Evolutionary conservation across 1,140 invertebrate genomes (phyloP), one percentile per base, ranked within the genome.

Genomic region (Drosophila repletoides): DNA sequence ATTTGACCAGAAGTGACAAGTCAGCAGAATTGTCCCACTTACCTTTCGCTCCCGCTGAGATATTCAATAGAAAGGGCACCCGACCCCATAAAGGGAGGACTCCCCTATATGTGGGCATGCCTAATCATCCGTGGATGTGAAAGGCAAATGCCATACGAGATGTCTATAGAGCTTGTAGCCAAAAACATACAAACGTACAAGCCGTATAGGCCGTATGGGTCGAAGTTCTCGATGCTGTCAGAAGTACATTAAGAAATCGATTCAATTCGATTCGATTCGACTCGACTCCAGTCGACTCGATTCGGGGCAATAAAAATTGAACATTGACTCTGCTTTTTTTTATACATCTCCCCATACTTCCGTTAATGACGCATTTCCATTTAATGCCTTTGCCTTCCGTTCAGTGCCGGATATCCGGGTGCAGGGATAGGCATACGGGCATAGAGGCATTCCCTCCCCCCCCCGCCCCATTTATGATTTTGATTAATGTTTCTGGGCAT

Each of bases 1-100:
- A 86, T 69, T 86, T 86, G 75, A 86, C 80, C 80, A 81, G 80
- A 86, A 86, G 75, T 86, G 80, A 86, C 75, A 79, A 86, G 71
- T 86, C 80, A 86, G 80, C 80, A 86, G 60, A 86, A 79, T 58
- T 80, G 72, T 49, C 21, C 72, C 75, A 80, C 79, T 86, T 76
- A 80, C 75, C 80, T 86, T 65, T 38, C 14, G 21, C n/a, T 4
- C 17, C 17, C 49, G 19, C 24, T n/a, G 14, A n/a, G 2, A 9
- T 15, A 12, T 46, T 10, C 24, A n/a, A 33, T 9, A 7, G 10
- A 9, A 21, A 14, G 15, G 31, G 26, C 5, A 29, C 36, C 46
- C 40, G 41, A 60, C 29, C 51, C 38, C 33, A 46, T 36, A 51
- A 56, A 60, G 46, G 40, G 28, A 33, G 34, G 12, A 58, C 29